phyloP scores from a whole-genome alignment of 2,113 vertebrate species.

The western clawed frog (Xenopus tropicalis) region UCB_Xtro_10.0 CM004443.2:63199001-63199500 shows the following conservation, averaged over 20 bases:
- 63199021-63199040: conserved; percentile 3
- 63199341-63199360: too few species aligned
- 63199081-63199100: conserved; percentile 1
- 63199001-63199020: neutral
- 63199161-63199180: conserved; percentile 1
- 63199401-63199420: too few species aligned
- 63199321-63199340: too few species aligned
- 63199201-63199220: neutral
- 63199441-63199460: too few species aligned
- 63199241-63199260: neutral
- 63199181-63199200: neutral
- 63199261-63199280: neutral
- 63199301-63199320: too few species aligned
- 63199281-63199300: neutral
- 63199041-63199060: neutral
- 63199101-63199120: conserved; percentile 1
- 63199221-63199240: neutral
- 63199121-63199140: conserved; percentile 2
- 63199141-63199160: conserved; percentile 1
- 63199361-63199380: too few species aligned
- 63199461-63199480: too few species aligned
- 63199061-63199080: neutral
- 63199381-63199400: too few species aligned
- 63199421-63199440: too few species aligned
- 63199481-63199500: too few species aligned